Conservation (phyloP, 2,113 vertebrate species). For the Lates calcarifer region DNA sequence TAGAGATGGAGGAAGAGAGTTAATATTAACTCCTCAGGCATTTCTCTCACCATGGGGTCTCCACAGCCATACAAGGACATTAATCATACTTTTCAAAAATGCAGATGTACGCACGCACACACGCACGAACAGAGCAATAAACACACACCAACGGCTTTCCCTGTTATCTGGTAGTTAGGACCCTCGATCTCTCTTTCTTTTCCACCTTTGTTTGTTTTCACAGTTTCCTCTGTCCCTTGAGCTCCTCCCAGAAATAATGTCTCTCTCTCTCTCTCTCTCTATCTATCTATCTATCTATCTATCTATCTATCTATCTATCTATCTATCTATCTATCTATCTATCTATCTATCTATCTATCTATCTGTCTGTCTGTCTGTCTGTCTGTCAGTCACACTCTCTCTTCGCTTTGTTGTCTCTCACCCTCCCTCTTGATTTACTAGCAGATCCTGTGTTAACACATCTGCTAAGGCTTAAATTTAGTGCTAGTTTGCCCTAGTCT, state of each 20-base stretch:
- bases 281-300: not conserved
- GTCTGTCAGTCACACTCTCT: not conserved
- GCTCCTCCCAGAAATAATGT: not conserved
- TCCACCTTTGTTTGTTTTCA: slow-evolving; percentile 47
- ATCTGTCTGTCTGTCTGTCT: not conserved
- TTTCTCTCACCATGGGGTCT: slow-evolving; percentile 66
- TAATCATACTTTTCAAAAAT: slow-evolving; percentile 79
- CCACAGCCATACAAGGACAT: slow-evolving; percentile 59
- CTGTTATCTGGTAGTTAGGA: slow-evolving; percentile 29
- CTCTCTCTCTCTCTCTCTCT: not conserved
- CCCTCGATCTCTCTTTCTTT: slow-evolving; percentile 41
- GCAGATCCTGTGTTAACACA: slow-evolving; percentile 18
- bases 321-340: not conserved
- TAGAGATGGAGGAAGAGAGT: slow-evolving; percentile 22
- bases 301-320: not conserved
- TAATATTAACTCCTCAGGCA: slow-evolving; percentile 64
- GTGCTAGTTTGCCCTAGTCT: slow-evolving; percentile 28
- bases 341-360: not conserved
- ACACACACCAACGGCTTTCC: slow-evolving; percentile 18
- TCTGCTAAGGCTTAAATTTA: slow-evolving; percentile 30
- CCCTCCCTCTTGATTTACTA: not conserved
- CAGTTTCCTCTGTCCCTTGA: not conserved
- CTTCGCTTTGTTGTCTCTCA: slow-evolving; percentile 1
- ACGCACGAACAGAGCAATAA: slow-evolving; percentile 21
- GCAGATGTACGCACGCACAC: slow-evolving; percentile 58